Evolutionary conservation across 1,140 invertebrate species (phyloP), one percentile per base, ranked within the genome.

Genomic region (Myzus persicae): DNA sequence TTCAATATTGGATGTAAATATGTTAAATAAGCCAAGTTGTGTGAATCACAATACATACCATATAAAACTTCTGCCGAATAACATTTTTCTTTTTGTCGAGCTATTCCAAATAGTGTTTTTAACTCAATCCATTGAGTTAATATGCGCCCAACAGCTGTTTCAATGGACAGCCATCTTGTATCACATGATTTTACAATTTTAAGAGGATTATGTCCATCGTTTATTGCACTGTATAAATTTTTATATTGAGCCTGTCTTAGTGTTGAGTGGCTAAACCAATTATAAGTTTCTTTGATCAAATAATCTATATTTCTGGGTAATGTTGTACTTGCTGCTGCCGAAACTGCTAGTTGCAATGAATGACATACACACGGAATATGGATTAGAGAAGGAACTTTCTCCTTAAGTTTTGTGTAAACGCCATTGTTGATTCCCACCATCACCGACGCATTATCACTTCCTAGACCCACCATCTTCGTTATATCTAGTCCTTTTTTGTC

Each of bases 381-480:
- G 2, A 92, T 46, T 20, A 92, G 24, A 14, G 42, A 40, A 46
- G 67, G 91, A 44, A 76, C 22, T 44, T 76, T 31, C n/a, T 67
- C 67, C 14, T 92, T 92, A 40, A 92, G 38, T 92, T 76, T 76
- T 36, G 38, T 44, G 26, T 92, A 92, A 31, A 92, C 91, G 5
- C 91, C 91, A 20, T 59, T 81, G 31, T 76, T 92, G 14, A 76
- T 81, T 8, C 91, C 91, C 18, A 81, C 67, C 67, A 92, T 92
- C 24, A 81, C 59, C 7, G 54, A 76, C 2, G 91, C 91, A n/a
- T 92, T 91, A 81, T 92, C 91, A n/a, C 14, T 92, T 22, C 59
- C 67, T 0, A 92, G 18, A 76, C 91, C 91, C 31, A 59, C 24
- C 20, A 92, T 82, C 20, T 92, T 92, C 1, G 18, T 76, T 24